Evolutionary conservation across 2,797 vertebrate genomes (phyloP), one percentile per base, ranked within the genome.

Genomic region (Anguilla obscura): DNA sequence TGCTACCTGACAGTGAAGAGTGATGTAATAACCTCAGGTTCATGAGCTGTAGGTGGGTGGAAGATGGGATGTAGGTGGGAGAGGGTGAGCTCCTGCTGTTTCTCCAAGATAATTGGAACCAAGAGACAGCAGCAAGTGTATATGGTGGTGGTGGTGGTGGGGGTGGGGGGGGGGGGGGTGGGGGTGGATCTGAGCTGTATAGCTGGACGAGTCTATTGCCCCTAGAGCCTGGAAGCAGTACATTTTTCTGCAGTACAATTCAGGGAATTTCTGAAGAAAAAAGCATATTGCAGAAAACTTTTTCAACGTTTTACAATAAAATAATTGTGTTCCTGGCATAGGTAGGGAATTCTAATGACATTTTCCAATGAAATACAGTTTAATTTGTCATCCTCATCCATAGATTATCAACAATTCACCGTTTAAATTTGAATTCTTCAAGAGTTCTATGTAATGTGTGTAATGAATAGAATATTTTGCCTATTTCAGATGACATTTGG

Each of bases 71-170:
- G 54, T 84, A 84, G 10, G 69, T 66, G 85, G 66, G 58, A 76
- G 69, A 40, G 33, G 71, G 79, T 60, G 27, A 76, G 86, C 58
- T 63, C 74, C 45, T 82, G 84, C 76, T 84, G 58, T 86, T 48
- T 74, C 48, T 60, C 58, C 85, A 45, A 66, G 54, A 54, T 86
- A 88, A 86, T 84, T 88, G 76, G 86, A 84, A 85, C 52, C 54
- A 16, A 12, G 87, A 89, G 87, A 89, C 84, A 84, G 76, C 69
- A 52, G 66, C 85, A 79, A 54, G 85, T 48, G 86, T 63, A 84
- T 30, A 76, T 40, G 36, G 36, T 40, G 36, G 36, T 40, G 36
- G 36, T 40, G 48, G 84, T 74, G 84, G 82, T 48, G 82, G 36
- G 3, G 33, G 71, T 3, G 36, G 36, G n/a, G 16, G 21, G 58